These are phyloP conservation scores for Rotaria macrura DNA, from an alignment of 2,888 invertebrate genomes.

Conservation along the genomic window DNA sequence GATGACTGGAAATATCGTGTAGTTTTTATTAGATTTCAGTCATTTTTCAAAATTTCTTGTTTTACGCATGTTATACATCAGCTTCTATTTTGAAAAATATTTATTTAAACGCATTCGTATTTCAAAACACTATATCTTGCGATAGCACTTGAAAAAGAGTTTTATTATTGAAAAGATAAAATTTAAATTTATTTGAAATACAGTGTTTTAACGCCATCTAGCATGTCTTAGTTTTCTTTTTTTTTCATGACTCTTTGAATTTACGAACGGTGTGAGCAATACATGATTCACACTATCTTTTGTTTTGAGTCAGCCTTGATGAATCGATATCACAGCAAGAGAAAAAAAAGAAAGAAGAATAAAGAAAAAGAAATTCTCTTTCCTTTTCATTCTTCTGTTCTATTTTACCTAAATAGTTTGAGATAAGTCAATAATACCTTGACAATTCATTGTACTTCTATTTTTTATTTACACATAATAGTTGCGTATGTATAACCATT, in stretches of 20 bases:
- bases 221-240: background rate
- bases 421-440: background rate
- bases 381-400: background rate
- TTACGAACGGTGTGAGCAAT: background rate
- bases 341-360: background rate
- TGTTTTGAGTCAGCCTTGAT: constrained; percentile 7
- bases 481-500: background rate
- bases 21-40: too few species aligned
- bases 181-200: background rate
- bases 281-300: constrained; percentile 2
- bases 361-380: background rate
- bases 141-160: too few species aligned
- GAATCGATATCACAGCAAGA: background rate
- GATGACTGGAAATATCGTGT: too few species aligned
- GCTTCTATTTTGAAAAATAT: too few species aligned
- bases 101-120: too few species aligned
- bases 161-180: too few species aligned
- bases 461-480: background rate
- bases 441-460: background rate
- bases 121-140: too few species aligned
- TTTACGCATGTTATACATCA: too few species aligned
- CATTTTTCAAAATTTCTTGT: too few species aligned
- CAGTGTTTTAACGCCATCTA: background rate
- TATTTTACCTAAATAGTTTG: background rate
- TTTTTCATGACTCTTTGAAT: background rate